phyloP scores from a whole-genome alignment of 2,797 vertebrate species.

The Emydoidea blandingii region DNA sequence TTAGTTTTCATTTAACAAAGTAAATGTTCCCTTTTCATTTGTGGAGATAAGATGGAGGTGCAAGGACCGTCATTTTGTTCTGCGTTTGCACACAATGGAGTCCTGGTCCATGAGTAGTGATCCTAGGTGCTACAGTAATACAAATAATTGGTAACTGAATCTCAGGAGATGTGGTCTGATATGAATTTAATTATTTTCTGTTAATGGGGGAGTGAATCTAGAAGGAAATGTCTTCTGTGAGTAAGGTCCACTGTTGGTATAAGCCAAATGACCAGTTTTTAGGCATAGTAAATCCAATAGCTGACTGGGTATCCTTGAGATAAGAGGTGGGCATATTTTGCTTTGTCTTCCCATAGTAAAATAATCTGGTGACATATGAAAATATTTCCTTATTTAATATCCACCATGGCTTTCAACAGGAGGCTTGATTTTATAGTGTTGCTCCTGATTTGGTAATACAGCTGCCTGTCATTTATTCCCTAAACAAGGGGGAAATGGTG shows the following conservation, averaged over 20 bases:
- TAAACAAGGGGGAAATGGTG: not conserved
- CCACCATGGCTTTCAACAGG: not conserved
- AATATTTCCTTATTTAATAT: not conserved
- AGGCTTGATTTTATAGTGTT: not conserved
- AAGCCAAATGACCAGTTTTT: not conserved
- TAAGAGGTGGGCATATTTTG: not conserved
- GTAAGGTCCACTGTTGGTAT: not conserved
- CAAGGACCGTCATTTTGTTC: not conserved
- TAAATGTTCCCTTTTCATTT: not conserved
- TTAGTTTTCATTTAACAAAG: not conserved
- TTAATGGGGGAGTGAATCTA: not conserved
- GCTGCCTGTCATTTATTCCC: not conserved
- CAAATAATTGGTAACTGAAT: not conserved
- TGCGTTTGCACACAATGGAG: not conserved
- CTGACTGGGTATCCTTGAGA: not conserved
- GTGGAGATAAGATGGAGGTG: not conserved
- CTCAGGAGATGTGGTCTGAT: not conserved
- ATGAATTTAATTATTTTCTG: not conserved
- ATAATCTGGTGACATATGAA: not conserved
- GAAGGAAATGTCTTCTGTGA: not conserved
- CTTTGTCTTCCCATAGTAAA: not conserved
- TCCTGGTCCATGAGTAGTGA: not conserved
- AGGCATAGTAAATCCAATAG: not conserved
- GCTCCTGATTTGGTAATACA: not conserved
- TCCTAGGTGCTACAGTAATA: not conserved